These are phyloP conservation scores for Schrankia costaestrigalis DNA, from an alignment of 2,888 invertebrate species.

Conservation along the genomic window DNA sequence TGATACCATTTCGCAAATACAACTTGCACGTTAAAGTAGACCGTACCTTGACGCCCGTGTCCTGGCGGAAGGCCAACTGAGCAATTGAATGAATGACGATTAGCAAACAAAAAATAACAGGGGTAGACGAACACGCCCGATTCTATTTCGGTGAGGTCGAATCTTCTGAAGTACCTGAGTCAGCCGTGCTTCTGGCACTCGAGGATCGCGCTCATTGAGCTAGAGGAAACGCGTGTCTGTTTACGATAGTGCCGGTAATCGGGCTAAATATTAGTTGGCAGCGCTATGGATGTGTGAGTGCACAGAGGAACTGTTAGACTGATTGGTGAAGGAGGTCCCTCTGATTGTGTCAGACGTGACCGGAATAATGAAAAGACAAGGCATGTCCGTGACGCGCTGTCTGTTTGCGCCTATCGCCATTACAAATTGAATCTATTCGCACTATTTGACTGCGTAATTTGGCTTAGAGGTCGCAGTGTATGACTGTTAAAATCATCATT, in stretches of 20 bases:
- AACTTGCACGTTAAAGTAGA: slow-evolving; percentile 51
- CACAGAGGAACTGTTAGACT: slow-evolving; percentile 29
- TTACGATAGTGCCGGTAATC: slow-evolving; percentile 44
- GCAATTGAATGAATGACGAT: slow-evolving; percentile 77
- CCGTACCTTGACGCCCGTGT: slow-evolving; percentile 57
- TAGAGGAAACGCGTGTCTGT: slow-evolving; percentile 65
- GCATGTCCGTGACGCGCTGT: slow-evolving; percentile 33
- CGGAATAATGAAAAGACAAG: slow-evolving; percentile 44
- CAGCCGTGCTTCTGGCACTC: slow-evolving; percentile 56
- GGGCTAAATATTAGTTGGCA: slow-evolving; percentile 37
- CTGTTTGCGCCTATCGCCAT: slow-evolving; percentile 15
- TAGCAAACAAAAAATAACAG: slow-evolving; percentile 60
- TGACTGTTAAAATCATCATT: no score
- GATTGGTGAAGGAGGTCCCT: slow-evolving; percentile 48
- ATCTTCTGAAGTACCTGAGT: slow-evolving; percentile 69
- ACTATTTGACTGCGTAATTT: no score
- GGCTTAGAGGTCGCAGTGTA: no score
- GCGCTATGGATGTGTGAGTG: slow-evolving; percentile 15
- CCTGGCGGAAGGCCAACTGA: slow-evolving; percentile 72
- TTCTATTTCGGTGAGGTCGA: slow-evolving; percentile 73
- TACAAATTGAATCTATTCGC: no score
- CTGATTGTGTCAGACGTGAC: slow-evolving; percentile 69
- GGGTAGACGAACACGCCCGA: slow-evolving; percentile 65
- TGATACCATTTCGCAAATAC: slow-evolving; percentile 53
- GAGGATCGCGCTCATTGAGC: slow-evolving; percentile 60